These are phyloP conservation scores for Campylomormyrus tamandua DNA, from an alignment of 2,113 vertebrate species.

Conservation along the genomic window DNA sequence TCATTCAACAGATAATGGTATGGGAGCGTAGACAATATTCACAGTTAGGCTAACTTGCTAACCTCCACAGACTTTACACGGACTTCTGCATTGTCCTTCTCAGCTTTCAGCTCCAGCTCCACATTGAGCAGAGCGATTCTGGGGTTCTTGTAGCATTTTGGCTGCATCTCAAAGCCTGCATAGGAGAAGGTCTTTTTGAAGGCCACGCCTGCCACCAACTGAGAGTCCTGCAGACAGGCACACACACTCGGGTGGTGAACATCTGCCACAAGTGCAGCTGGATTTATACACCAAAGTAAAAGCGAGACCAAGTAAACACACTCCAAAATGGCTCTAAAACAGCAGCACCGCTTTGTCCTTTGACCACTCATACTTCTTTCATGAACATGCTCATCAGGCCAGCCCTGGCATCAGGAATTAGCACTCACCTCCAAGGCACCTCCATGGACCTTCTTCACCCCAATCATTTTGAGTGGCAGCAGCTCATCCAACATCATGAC, in stretches of 20 bases:
- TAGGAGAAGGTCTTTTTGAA: conserved; percentile 99
- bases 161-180: conserved; percentile 97
- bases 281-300: background rate
- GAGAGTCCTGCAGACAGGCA: conserved; percentile 72
- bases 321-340: background rate
- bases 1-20: background rate
- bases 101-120: conserved; percentile 92
- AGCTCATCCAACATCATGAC: conserved; percentile 86
- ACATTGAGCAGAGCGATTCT: conserved; percentile 88
- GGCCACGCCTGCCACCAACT: conserved; percentile 83
- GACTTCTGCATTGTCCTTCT: conserved; percentile 94
- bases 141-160: conserved; percentile 79
- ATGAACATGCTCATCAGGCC: background rate
- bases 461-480: conserved; percentile 93
- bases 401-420: background rate
- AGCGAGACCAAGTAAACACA: background rate
- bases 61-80: conserved; percentile 88
- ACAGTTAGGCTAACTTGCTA: background rate
- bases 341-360: background rate
- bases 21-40: background rate
- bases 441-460: conserved; percentile 98
- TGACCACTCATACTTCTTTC: background rate
- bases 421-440: conserved; percentile 80
- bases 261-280: background rate
- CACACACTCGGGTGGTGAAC: background rate